A percentile compares a stretch with the other conserved stretches of the same genome.
Evolutionary conservation across 2,113 vertebrate genomes (phyloP).

Genomic region (Emydura subglobosa): DNA sequence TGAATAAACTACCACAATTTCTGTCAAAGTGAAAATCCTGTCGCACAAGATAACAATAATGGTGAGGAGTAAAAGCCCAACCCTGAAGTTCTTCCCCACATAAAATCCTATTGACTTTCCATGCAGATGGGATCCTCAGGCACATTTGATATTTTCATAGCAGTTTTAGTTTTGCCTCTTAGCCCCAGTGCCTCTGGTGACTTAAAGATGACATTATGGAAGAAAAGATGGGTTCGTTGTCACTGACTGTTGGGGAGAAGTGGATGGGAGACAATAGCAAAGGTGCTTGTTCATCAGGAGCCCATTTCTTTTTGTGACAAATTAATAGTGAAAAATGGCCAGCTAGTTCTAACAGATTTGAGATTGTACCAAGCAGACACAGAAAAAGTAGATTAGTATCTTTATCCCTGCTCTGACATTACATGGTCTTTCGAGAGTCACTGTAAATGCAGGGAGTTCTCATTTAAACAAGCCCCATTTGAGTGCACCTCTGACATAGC

Average conservation of each 20-base stretch:
- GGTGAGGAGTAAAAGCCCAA: not conserved
- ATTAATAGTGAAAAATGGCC: not conserved
- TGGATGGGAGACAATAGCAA: too few species aligned
- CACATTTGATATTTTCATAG: not conserved
- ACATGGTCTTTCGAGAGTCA: not conserved
- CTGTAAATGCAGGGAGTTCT: not conserved
- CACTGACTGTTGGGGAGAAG: too few species aligned
- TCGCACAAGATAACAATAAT: not conserved
- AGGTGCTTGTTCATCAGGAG: not conserved
- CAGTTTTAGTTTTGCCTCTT: not conserved
- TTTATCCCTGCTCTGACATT: constrained; percentile 25
- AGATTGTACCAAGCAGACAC: not conserved
- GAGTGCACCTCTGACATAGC: not conserved
- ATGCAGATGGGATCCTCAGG: not conserved
- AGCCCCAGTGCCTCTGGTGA: not conserved
- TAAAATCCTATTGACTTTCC: not conserved
- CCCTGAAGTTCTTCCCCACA: not conserved
- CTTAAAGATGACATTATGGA: not conserved
- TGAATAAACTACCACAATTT: not conserved
- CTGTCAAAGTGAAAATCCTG: not conserved
- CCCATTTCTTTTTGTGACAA: not conserved
- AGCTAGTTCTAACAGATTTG: not conserved
- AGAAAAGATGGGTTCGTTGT: not conserved
- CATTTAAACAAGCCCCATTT: not conserved
- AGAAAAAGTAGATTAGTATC: not conserved